Percentiles rank a stretch among this genome's conserved stretches.
Conservation (phyloP, 30 jellyfish, hydroid and myxozoan species). For the Hydractinia echinata region DNA sequence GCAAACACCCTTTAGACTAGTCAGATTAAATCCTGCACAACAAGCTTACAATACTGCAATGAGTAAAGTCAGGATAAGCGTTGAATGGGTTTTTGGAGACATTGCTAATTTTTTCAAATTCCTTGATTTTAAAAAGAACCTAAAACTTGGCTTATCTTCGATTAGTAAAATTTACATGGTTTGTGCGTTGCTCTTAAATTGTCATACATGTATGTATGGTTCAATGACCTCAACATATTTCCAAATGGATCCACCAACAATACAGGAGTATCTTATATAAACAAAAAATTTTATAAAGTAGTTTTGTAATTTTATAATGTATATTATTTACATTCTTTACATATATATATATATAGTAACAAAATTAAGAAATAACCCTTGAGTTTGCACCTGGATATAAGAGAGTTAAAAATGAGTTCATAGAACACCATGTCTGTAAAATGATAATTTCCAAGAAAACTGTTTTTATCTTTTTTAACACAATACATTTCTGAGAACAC, state of each 20-base stretch:
- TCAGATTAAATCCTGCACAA: constrained; percentile 26
- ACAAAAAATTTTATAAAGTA: too few species aligned
- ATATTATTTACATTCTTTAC: too few species aligned
- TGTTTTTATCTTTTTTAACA: too few species aligned
- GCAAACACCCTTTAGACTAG: constrained; percentile 40
- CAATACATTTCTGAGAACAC: too few species aligned
- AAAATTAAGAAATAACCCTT: too few species aligned
- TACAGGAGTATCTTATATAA: constrained; percentile 19
- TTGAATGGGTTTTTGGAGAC: constrained; percentile 65
- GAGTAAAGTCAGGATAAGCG: constrained; percentile 50
- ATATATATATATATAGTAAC: too few species aligned
- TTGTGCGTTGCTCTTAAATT: constrained; percentile 56
- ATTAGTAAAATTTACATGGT: constrained; percentile 49
- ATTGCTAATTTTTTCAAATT: constrained; percentile 37
- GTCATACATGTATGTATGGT: constrained; percentile 56
- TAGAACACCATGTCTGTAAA: too few species aligned
- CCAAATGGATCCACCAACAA: constrained; percentile 46
- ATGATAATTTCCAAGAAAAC: too few species aligned
- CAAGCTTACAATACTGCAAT: constrained; percentile 42
- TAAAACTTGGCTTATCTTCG: constrained; percentile 45
- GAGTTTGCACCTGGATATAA: too few species aligned
- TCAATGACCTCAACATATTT: constrained; percentile 45
- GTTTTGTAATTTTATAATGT: too few species aligned
- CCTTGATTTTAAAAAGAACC: constrained; percentile 51
- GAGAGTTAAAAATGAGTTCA: too few species aligned